Conservation (phyloP, 2,797 vertebrate species). For the Coilia nasus region DNA sequence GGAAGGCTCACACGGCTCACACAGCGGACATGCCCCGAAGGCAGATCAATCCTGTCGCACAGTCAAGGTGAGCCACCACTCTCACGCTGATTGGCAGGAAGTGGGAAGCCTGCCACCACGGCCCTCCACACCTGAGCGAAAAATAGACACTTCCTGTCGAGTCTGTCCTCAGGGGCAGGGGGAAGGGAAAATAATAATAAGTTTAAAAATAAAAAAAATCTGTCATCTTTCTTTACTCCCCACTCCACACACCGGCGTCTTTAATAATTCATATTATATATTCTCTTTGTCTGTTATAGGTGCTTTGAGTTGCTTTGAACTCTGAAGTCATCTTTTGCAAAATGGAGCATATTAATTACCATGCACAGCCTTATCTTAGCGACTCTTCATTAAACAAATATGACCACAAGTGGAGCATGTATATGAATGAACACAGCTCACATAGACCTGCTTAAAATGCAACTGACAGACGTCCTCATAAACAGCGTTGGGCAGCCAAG, state of each 20-base stretch:
- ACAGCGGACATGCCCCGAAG: conserved; percentile 45
- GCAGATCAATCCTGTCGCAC: conserved; percentile 57
- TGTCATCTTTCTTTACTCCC: not conserved
- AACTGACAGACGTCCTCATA: conserved; percentile 16
- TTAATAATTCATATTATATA: not conserved
- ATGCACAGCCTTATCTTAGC: not conserved
- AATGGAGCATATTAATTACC: not conserved
- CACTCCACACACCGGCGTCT: not conserved
- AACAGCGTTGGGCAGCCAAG: not conserved
- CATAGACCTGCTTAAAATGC: conserved; percentile 11
- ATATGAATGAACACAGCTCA: not conserved
- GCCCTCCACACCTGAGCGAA: not conserved
- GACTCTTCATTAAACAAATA: not conserved
- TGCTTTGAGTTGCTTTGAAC: not conserved
- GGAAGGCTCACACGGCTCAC: conserved; percentile 27
- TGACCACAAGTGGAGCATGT: not conserved
- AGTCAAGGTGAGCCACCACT: conserved; percentile 51
- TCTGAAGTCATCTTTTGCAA: not conserved
- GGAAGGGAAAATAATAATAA: not conserved
- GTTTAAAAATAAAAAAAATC: not conserved
- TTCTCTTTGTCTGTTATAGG: not conserved
- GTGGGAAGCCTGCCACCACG: conserved; percentile 31
- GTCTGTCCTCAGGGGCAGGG: not conserved
- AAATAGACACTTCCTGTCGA: conserved; percentile 29
- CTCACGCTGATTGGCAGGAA: conserved; percentile 45